These are phyloP conservation scores for Drosophila seclusa DNA, from an alignment of 2,888 invertebrate species.

Conservation along the genomic window DNA sequence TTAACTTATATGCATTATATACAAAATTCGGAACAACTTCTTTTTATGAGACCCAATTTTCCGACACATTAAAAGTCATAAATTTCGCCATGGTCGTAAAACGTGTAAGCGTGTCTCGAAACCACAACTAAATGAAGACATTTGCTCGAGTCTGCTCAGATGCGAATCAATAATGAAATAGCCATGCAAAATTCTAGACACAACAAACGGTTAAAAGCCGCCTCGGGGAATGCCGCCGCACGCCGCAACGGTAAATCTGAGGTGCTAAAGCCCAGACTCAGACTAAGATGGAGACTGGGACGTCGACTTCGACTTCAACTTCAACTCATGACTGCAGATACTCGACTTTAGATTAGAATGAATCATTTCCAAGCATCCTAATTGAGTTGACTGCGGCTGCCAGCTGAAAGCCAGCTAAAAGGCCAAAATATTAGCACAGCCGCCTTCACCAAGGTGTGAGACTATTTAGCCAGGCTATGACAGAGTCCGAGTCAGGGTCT, in stretches of 20 bases:
- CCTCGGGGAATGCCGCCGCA: constrained; percentile 63
- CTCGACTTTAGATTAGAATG: constrained; percentile 78
- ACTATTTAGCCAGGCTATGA: constrained; percentile 67
- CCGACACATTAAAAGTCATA: constrained; percentile 35
- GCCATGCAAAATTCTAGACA: constrained; percentile 77
- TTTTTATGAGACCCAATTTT: constrained; percentile 13
- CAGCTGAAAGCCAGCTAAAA: constrained; percentile 50
- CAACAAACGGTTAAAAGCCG: constrained; percentile 61
- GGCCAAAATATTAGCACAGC: constrained; percentile 71
- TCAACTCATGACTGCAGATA: constrained; percentile 75
- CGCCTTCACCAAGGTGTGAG: constrained; percentile 70
- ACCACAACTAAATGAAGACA: constrained; percentile 54
- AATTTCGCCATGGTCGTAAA: constrained; percentile 28
- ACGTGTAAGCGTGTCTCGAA: constrained; percentile 26
- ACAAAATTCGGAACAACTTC: not conserved
- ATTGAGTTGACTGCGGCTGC: constrained; percentile 68
- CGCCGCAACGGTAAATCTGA: constrained; percentile 66
- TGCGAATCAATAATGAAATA: constrained; percentile 73
- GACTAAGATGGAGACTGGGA: constrained; percentile 11
- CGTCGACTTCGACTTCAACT: constrained; percentile 27
- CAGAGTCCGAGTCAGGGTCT: constrained; percentile 23
- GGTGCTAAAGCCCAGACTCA: constrained; percentile 23
- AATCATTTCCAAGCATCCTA: constrained; percentile 78
- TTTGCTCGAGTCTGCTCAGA: constrained; percentile 44
- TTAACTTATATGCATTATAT: not conserved